A percentile compares a stretch with the other conserved stretches of the same genome.
phyloP scores from a whole-genome alignment of 1,140 invertebrate species.

The Plectrocnemia conspersa region DNA sequence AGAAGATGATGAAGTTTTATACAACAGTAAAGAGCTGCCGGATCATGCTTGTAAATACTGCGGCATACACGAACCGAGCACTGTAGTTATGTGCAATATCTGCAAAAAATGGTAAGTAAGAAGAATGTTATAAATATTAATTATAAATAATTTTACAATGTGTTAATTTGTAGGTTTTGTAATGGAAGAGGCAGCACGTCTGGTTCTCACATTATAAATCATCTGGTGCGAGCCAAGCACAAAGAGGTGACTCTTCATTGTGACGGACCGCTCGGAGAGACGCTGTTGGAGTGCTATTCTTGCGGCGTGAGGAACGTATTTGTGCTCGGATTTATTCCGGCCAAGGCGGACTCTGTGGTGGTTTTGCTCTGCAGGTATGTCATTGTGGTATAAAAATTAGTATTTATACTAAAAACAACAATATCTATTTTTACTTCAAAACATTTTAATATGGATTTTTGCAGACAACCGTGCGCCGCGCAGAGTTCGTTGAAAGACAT shows the following conservation, averaged over 20 bases:
- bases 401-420: conserved; percentile 8
- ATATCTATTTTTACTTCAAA: no score
- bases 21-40: conserved; percentile 82
- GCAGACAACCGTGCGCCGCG: conserved; percentile 88
- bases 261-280: conserved; percentile 96
- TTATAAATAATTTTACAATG: not conserved
- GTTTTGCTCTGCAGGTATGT: conserved; percentile 83
- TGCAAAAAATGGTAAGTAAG: conserved; percentile 90
- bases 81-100: conserved; percentile 96
- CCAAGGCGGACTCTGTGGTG: conserved; percentile 99
- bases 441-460: conserved; percentile 18
- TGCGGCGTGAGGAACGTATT: conserved; percentile 98
- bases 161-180: conserved; percentile 67
- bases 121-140: not conserved
- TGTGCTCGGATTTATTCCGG: conserved; percentile 97
- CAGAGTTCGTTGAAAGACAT: conserved; percentile 95
- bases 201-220: conserved; percentile 98
- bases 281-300: conserved; percentile 96
- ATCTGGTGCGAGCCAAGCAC: conserved; percentile 95
- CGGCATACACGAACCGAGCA: conserved; percentile 96
- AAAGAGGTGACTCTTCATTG: conserved; percentile 98
- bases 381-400: no score
- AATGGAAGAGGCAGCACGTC: conserved; percentile 97
- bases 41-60: conserved; percentile 98
- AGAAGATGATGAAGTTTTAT: conserved; percentile 83